These are phyloP conservation scores for Formicarius rufipectus DNA, from an alignment of 2,113 vertebrate genomes.

Conservation along the genomic window DNA sequence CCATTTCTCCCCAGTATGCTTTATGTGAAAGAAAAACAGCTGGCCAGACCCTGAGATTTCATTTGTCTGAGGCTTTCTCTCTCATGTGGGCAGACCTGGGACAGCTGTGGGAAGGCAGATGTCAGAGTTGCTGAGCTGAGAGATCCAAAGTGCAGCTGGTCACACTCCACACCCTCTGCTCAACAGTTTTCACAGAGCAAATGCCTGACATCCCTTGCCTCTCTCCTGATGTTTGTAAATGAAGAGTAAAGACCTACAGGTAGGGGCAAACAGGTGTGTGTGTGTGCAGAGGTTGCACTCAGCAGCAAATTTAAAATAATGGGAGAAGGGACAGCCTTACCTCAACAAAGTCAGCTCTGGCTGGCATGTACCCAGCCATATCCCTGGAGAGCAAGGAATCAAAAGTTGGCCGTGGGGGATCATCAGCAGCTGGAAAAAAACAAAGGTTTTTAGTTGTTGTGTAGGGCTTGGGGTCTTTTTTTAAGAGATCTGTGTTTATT, in stretches of 20 bases:
- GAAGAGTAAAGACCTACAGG: neutral
- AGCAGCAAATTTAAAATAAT: neutral
- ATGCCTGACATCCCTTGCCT: neutral
- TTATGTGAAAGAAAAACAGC: neutral
- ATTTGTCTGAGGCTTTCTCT: neutral
- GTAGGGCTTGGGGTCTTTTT: neutral
- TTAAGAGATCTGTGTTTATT: neutral
- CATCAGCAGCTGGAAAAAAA: slow-evolving; percentile 85
- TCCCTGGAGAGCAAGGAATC: slow-evolving; percentile 95
- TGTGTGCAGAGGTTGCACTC: neutral
- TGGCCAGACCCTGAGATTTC: neutral
- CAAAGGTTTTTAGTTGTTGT: neutral
- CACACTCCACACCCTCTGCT: neutral
- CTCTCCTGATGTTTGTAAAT: neutral
- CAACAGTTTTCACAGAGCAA: neutral
- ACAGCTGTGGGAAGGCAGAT: slow-evolving; percentile 32
- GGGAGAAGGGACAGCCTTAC: slow-evolving; percentile 67
- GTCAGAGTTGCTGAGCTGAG: neutral
- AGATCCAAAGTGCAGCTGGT: neutral
- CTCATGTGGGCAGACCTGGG: neutral
- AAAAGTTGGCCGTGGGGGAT: slow-evolving; percentile 93
- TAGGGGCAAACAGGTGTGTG: neutral
- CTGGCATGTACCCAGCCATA: slow-evolving; percentile 99
- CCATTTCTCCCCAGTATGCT: neutral
- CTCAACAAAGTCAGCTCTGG: slow-evolving; percentile 97